These are phyloP conservation scores for Lithophane leautieri DNA, from an alignment of 2,888 invertebrate species.

Conservation along the genomic window DNA sequence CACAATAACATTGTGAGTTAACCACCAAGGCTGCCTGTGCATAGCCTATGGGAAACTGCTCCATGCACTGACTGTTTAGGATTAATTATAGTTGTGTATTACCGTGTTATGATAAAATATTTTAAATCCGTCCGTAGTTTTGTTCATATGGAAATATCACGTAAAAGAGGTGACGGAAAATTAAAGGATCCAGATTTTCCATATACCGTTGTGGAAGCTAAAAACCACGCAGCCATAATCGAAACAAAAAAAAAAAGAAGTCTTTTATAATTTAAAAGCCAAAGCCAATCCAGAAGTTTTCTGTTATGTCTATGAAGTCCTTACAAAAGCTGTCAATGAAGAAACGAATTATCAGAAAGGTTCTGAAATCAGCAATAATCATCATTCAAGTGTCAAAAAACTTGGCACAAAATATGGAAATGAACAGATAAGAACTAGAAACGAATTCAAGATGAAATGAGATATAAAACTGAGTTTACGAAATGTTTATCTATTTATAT, in stretches of 20 bases:
- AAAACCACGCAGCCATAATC: no score
- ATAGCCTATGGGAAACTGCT: conserved; percentile 53
- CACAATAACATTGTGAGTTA: conserved; percentile 62
- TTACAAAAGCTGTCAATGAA: background rate
- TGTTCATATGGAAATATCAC: background rate
- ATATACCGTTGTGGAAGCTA: no score
- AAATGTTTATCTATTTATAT: background rate
- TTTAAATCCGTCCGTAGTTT: background rate
- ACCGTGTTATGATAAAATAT: background rate
- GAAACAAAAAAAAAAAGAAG: no score
- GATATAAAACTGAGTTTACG: no score
- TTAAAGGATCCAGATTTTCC: no score
- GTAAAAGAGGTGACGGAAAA: no score
- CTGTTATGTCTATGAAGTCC: background rate
- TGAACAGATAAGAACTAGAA: background rate
- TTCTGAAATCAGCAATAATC: no score
- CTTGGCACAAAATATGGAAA: background rate
- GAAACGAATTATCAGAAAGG: background rate
- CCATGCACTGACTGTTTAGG: conserved; percentile 29
- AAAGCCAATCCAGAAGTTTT: background rate
- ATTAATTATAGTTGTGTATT: conserved; percentile 29
- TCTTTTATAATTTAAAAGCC: no score
- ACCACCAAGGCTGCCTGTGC: conserved; percentile 56
- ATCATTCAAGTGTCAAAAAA: background rate
- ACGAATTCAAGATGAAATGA: background rate